Percentiles rank a stretch among this genome's conserved stretches.
Conservation (phyloP, 2,888 invertebrate species). For the Erebia palarica region DNA sequence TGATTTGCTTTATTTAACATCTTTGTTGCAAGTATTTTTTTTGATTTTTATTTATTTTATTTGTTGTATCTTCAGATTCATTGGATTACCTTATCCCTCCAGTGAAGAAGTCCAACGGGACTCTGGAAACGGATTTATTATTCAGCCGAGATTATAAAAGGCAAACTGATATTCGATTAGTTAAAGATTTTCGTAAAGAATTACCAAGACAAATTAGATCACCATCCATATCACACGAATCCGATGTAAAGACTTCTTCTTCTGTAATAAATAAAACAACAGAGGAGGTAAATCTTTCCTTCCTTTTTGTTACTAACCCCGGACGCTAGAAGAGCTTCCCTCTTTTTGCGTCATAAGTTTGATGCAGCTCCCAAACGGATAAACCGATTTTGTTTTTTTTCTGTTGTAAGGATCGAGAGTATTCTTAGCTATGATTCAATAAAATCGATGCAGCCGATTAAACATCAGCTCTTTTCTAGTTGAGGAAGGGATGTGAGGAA, state of each 20-base stretch:
- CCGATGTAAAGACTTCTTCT: slow-evolving; percentile 17
- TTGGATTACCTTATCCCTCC: slow-evolving; percentile 60
- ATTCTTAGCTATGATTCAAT: too few species aligned
- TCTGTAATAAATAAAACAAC: slow-evolving; percentile 22
- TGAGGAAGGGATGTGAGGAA: too few species aligned
- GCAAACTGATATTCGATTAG: slow-evolving; percentile 30
- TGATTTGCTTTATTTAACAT: slow-evolving; percentile 33
- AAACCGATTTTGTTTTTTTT: too few species aligned
- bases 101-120: slow-evolving; percentile 47
- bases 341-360: too few species aligned
- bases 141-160: slow-evolving; percentile 26
- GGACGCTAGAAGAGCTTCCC: too few species aligned
- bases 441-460: too few species aligned
- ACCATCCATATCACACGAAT: not conserved
- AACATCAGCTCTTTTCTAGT: too few species aligned
- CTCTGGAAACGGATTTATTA: slow-evolving; percentile 27
- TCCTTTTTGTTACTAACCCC: not conserved
- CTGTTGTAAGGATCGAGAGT: too few species aligned
- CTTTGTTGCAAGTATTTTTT: slow-evolving; percentile 27
- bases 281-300: slow-evolving; percentile 5
- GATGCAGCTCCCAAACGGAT: too few species aligned
- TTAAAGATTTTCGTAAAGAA: slow-evolving; percentile 39
- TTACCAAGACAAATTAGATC: slow-evolving; percentile 7
- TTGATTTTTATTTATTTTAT: slow-evolving; percentile 38
- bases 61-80: slow-evolving; percentile 59